Evolutionary conservation across 1,140 invertebrate genomes (phyloP), one percentile per base, ranked within the genome.

Genomic region (Drosophila parabipectinata): DNA sequence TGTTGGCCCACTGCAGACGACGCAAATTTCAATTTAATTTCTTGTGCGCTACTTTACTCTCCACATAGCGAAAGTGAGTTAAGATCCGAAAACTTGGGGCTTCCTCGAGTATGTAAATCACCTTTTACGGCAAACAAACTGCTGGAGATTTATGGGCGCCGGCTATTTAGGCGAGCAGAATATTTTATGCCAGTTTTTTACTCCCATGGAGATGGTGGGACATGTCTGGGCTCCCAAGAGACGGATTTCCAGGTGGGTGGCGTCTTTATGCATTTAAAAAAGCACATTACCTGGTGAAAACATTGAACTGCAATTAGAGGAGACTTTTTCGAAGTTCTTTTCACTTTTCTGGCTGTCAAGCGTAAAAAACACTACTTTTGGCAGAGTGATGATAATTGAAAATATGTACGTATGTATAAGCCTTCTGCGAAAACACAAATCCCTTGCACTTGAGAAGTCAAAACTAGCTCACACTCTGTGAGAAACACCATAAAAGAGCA

Each of bases 61-160:
- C 44, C 44, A 18, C 32, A 28, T 37, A 50, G 64, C 67, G 64
- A 71, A 71, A 71, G 67, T 71, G 52, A 69, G 21, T 26, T 68
- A 41, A 69, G 26, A 56, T 57, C 64, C 63, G 10, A 37, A 9
- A 69, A 64, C 32, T 56, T 30, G 63, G 24, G 32, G 18, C 63
- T 69, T 69, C 51, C 64, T 71, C 44, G 21, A 57, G 67, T 69
- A 69, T 69, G 67, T 71, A 71, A 71, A 71, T 71, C 67, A 69
- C 64, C 63, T 57, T 69, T 61, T 48, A 39, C 39, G 56, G 51
- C 63, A 24, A 67, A 50, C 50, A 12, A 67, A 69, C 64, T 71
- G 64, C 51, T 34, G 44, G 52, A 69, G 66, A 71, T 71, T 69
- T 69, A 69, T 69, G 51, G 63, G 32, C 64, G 52, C 52, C 44